These are phyloP conservation scores for Entomyzon cyanotis DNA, from an alignment of 2,113 vertebrate genomes.

Conservation along the genomic window DNA sequence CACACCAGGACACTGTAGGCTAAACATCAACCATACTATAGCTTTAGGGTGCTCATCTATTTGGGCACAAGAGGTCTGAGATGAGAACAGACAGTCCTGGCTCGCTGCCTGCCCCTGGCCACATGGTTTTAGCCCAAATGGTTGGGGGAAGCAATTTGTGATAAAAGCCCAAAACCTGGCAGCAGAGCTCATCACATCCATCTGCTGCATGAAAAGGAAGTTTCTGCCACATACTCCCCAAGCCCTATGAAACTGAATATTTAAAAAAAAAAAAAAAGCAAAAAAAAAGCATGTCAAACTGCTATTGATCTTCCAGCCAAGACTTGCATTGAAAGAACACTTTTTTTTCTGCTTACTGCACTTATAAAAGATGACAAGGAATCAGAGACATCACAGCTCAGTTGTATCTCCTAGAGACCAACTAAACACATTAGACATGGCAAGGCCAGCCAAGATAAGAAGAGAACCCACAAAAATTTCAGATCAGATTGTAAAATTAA, in stretches of 20 bases:
- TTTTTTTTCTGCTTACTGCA: not conserved
- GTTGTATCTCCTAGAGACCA: not conserved
- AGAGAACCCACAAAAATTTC: not conserved
- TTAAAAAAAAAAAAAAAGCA: not conserved
- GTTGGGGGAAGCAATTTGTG: not conserved
- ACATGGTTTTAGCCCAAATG: not conserved
- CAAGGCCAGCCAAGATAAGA: not conserved
- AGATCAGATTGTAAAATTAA: not conserved
- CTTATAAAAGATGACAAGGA: constrained; percentile 4
- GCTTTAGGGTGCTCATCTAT: not conserved
- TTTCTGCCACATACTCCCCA: not conserved
- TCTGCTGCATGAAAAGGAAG: constrained; percentile 36
- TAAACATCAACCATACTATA: not conserved
- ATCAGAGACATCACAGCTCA: constrained; percentile 16
- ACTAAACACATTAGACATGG: not conserved
- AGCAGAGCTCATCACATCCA: not conserved
- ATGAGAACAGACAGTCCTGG: not conserved
- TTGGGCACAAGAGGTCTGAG: not conserved
- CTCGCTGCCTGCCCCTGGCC: not conserved
- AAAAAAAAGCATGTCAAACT: constrained; percentile 4
- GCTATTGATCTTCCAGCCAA: constrained; percentile 55
- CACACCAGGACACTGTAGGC: not conserved
- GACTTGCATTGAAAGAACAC: not conserved
- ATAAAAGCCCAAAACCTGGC: not conserved
- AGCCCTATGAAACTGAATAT: constrained; percentile 48